These are phyloP conservation scores for Pangasianodon gigas DNA, from an alignment of 2,113 vertebrate species.

Conservation along the genomic window DNA sequence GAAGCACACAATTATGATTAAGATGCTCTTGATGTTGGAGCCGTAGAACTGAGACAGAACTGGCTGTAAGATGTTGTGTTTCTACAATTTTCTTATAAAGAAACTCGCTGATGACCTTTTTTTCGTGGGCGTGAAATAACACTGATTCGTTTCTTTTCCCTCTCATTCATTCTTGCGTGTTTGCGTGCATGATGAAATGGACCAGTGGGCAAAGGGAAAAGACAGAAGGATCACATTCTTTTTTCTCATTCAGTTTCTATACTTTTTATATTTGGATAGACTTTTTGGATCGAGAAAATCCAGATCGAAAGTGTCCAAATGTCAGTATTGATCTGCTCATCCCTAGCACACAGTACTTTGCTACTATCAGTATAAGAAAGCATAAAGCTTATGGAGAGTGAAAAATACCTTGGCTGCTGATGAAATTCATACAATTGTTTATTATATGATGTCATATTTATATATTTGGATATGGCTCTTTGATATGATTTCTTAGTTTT, in stretches of 20 bases:
- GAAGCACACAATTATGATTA: not conserved
- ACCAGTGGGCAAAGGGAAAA: not conserved
- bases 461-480: not conserved
- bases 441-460: not conserved
- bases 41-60: not conserved
- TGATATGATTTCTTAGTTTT: not conserved
- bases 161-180: not conserved
- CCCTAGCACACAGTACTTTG: not conserved
- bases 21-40: not conserved
- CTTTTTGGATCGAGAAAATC: not conserved
- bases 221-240: not conserved
- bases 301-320: not conserved
- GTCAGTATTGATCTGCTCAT: not conserved
- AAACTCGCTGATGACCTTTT: not conserved
- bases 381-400: not conserved
- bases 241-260: not conserved
- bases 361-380: not conserved
- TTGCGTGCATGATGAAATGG: not conserved
- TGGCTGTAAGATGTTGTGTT: not conserved
- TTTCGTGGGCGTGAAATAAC: not conserved
- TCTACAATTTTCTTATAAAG: not conserved
- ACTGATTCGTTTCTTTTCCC: not conserved
- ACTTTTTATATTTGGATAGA: not conserved
- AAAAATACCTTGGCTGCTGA: not conserved
- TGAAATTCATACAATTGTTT: not conserved